phyloP scores from a whole-genome alignment of 2,797 vertebrate species.

The Melopsittacus undulatus region DNA sequence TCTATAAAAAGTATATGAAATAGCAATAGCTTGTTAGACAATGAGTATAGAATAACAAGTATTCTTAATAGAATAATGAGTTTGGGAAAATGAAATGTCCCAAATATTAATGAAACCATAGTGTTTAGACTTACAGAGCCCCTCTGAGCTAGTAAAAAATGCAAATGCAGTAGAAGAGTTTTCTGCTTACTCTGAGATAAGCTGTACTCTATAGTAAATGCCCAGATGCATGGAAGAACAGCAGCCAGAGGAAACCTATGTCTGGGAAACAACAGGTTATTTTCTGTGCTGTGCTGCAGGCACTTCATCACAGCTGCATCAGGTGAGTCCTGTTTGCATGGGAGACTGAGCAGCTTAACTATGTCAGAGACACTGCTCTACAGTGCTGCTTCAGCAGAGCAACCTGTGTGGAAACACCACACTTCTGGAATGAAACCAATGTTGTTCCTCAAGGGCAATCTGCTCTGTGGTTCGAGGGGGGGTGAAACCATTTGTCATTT shows the following conservation, averaged over 20 bases:
- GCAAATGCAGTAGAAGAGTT: background rate
- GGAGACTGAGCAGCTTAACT: background rate
- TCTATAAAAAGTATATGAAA: background rate
- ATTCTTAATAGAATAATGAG: background rate
- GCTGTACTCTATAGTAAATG: background rate
- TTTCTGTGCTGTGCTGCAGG: background rate
- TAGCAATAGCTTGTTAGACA: background rate
- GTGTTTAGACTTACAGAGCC: background rate
- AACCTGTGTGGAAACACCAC: fast-evolving
- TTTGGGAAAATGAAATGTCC: background rate
- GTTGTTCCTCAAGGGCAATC: background rate
- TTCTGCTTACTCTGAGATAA: background rate
- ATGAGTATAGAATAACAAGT: background rate
- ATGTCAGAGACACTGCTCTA: background rate
- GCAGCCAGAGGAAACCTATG: background rate
- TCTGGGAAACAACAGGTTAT: background rate
- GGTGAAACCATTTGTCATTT: background rate
- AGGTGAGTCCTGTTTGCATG: background rate
- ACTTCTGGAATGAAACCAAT: background rate
- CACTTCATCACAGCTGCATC: fast-evolving
- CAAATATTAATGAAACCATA: background rate
- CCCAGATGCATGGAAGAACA: background rate
- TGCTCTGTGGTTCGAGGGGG: fast-evolving
- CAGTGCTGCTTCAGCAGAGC: fast-evolving
- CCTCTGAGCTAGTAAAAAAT: background rate